phyloP scores from a whole-genome alignment of 2,113 vertebrate genomes.

The Stigmatopora nigra region DNA sequence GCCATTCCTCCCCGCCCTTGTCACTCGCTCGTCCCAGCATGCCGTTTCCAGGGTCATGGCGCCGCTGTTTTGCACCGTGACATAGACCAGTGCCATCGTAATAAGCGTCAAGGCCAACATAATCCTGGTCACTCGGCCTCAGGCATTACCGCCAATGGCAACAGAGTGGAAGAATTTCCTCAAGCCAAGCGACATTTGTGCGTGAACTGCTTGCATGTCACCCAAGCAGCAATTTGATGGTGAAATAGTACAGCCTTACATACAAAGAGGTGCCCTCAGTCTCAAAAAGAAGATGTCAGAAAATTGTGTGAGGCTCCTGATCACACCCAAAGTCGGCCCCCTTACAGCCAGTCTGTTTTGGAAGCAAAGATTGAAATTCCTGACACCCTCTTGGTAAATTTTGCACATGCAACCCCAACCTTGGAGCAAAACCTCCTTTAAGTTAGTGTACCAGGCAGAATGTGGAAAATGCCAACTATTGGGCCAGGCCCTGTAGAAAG shows the following conservation, averaged over 20 bases:
- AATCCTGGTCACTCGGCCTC: constrained; percentile 61
- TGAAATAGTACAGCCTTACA: constrained; percentile 22
- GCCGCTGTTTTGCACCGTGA: constrained; percentile 46
- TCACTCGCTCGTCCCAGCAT: constrained; percentile 59
- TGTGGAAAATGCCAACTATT: constrained; percentile 51
- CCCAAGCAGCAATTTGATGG: not conserved
- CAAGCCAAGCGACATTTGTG: constrained; percentile 27
- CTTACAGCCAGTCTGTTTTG: constrained; percentile 64
- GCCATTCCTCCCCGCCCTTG: constrained; percentile 49
- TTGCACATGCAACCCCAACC: constrained; percentile 69
- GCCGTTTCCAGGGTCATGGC: constrained; percentile 26
- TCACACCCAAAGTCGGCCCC: constrained; percentile 37
- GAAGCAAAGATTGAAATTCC: constrained; percentile 91
- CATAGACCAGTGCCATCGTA: constrained; percentile 62
- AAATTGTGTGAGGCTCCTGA: constrained; percentile 24
- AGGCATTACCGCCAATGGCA: constrained; percentile 54
- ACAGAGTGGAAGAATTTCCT: constrained; percentile 41
- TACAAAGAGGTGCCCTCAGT: constrained; percentile 16
- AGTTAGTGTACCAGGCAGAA: constrained; percentile 43
- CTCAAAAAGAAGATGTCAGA: constrained; percentile 9
- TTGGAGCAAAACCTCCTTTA: constrained; percentile 32
- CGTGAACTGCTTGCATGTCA: constrained; percentile 55
- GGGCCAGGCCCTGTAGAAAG: constrained; percentile 33
- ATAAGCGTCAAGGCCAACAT: constrained; percentile 72
- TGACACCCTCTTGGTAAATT: constrained; percentile 79